Percentiles rank a stretch among this genome's conserved stretches.
Evolutionary conservation across 2,888 invertebrate genomes (phyloP).

Genomic region (Diarsia brunnea): DNA sequence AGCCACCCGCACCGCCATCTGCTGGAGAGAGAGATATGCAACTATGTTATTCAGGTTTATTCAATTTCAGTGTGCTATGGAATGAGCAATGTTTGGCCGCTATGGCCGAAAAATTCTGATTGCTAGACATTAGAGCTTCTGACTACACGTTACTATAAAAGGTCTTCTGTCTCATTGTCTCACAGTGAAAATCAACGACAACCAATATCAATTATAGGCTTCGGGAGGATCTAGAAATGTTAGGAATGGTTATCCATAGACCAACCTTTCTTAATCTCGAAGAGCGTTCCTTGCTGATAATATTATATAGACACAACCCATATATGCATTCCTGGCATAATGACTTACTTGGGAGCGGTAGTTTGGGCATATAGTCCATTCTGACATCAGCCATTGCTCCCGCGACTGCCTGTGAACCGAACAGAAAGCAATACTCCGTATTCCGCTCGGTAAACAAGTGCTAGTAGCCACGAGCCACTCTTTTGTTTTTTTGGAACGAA

Average conservation of each 20-base stretch:
- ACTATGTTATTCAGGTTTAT: background rate
- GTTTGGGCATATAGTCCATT: conserved; percentile 33
- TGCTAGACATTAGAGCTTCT: background rate
- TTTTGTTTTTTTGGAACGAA: too few relatives aligned
- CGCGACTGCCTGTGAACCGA: too few relatives aligned
- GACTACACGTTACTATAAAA: background rate
- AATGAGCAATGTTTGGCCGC: background rate
- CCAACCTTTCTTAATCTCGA: background rate
- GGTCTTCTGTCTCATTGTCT: background rate
- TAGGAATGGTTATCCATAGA: background rate
- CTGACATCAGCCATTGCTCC: too few relatives aligned
- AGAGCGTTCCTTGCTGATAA: background rate
- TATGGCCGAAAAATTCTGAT: too few relatives aligned
- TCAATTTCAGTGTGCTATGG: background rate
- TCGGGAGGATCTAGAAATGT: background rate
- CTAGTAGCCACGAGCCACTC: background rate
- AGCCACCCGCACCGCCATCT: conserved; percentile 94
- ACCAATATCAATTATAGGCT: background rate
- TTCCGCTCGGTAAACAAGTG: background rate
- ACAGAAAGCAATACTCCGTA: background rate
- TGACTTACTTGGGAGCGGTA: conserved; percentile 93
- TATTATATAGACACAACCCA: background rate
- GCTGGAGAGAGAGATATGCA: conserved; percentile 12
- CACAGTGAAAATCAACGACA: too few relatives aligned
- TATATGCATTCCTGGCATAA: background rate